Base-by-base conservation (phyloP, 2,888 invertebrate genomes). In the Penaeus monodon region DNA sequence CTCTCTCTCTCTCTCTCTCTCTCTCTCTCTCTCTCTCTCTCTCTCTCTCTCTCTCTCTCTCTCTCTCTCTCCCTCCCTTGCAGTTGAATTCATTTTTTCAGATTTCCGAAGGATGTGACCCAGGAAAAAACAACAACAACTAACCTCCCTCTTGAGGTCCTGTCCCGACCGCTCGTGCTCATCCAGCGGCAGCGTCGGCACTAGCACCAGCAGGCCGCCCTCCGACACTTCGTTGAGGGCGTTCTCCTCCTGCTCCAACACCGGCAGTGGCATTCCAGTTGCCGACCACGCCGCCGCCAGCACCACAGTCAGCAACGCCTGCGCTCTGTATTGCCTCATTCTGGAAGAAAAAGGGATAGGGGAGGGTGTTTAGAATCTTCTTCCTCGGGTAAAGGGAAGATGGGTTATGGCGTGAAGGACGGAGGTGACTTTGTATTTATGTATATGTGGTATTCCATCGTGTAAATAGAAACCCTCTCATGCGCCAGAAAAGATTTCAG, bases 141-240 rank as follows among this genome's bases (percentile, higher is more conserved):
- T 29, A 24, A 81, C 85, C 81, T 85, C 85, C 81, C 81, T 73
- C 74, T 85, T 84, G 29, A 84, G 68, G n/a, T 38, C 38, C 14
- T 84, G 66, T 57, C 79, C 84, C 29, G 66, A 14, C 57, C 68
- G 77, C 20, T 68, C 84, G 24, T n/a, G 22, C 6, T 64, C 66
- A 10, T 27, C 65, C 29, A 78, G 66, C 24, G 79, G 79, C 24
- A 85, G 27, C 10, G 85, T 85, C 80, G 85, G 85, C n/a, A 85
- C 85, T 49, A 85, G 44, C 17, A 85, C 49, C 65, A 85, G n/a
- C 49, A 85, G 66, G 7, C 85, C 76, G 33, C 76, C 85, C 44
- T 85, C 85, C 17, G 80, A 74, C 4, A 74, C 65, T 66, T 85
- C 85, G 20, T 81, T 49, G 29, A 76, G 24, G 85, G 80, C 80